Percentiles rank a stretch among this genome's conserved stretches.
Conservation (phyloP, 1,140 invertebrate genomes). For the Nebria ingens region DNA sequence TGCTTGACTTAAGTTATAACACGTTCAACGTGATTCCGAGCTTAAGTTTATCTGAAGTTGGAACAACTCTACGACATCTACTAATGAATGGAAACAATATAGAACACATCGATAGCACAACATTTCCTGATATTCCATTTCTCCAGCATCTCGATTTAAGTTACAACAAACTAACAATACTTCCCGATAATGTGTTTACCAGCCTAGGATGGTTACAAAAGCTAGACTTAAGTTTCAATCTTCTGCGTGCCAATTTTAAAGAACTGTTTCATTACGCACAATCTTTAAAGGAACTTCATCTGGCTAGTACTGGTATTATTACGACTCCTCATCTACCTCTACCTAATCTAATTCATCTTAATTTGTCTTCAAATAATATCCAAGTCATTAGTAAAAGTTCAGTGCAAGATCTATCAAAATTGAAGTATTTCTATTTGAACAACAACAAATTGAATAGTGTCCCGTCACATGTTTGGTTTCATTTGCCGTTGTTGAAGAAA, state of each 20-base stretch:
- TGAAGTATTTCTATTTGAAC: slow-evolving; percentile 54
- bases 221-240: slow-evolving; percentile 71
- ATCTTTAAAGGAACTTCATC: slow-evolving; percentile 60
- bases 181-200: slow-evolving; percentile 82
- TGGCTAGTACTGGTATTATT: slow-evolving; percentile 63
- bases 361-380: slow-evolving; percentile 64
- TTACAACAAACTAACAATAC: slow-evolving; percentile 68
- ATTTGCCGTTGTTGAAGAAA: slow-evolving; percentile 27
- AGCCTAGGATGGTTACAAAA: slow-evolving; percentile 64
- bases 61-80: slow-evolving; percentile 61
- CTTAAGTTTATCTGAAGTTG: slow-evolving; percentile 58
- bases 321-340: slow-evolving; percentile 61
- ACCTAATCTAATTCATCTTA: slow-evolving; percentile 58
- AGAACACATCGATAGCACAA: slow-evolving; percentile 78
- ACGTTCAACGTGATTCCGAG: slow-evolving; percentile 64
- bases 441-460: slow-evolving; percentile 54
- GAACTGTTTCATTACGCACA: slow-evolving; percentile 83
- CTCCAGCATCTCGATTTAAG: slow-evolving; percentile 68
- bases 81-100: slow-evolving; percentile 71
- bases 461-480: slow-evolving; percentile 46
- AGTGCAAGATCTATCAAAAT: slow-evolving; percentile 47
- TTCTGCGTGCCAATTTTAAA: slow-evolving; percentile 75
- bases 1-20: slow-evolving; percentile 69
- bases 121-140: slow-evolving; percentile 71
- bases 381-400: slow-evolving; percentile 47